Percentiles rank a stretch among this genome's conserved stretches.
These are phyloP conservation scores for Sebastiscus tertius DNA, from an alignment of 2,797 vertebrate genomes.

Conservation along the genomic window DNA sequence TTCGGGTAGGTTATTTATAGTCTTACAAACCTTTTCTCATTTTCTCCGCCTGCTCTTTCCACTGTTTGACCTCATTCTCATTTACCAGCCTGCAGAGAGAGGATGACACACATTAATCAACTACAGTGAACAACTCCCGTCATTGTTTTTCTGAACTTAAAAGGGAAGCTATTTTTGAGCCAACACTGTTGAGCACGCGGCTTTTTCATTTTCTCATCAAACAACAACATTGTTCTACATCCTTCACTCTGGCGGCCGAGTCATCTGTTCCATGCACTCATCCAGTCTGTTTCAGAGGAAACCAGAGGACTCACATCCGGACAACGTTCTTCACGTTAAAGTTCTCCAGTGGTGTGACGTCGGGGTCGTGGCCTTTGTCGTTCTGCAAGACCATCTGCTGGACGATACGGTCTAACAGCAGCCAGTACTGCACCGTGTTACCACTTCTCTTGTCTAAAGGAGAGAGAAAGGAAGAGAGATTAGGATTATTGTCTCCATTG, in stretches of 20 bases:
- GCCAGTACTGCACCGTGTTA: constrained; percentile 99
- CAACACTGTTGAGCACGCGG: constrained; percentile 13
- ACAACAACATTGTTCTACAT: constrained; percentile 34
- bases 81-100: constrained; percentile 91
- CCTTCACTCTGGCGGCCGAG: constrained; percentile 25
- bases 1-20: background rate
- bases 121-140: constrained; percentile 12
- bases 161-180: constrained; percentile 39
- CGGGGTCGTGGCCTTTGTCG: constrained; percentile 97
- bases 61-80: constrained; percentile 99
- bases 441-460: constrained; percentile 95
- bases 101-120: constrained; percentile 35
- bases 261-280: constrained; percentile 37
- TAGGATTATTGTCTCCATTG: background rate
- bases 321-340: constrained; percentile 99
- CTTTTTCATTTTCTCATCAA: constrained; percentile 24
- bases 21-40: constrained; percentile 93
- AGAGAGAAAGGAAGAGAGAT: background rate
- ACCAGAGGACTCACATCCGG: constrained; percentile 87
- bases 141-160: constrained; percentile 29
- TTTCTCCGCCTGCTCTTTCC: constrained; percentile 99
- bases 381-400: constrained; percentile 98
- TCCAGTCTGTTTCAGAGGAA: background rate
- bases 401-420: constrained; percentile 95
- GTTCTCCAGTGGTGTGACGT: constrained; percentile 96